These are phyloP conservation scores for Ectemnius continuus DNA, from an alignment of 2,888 invertebrate species.

Conservation along the genomic window DNA sequence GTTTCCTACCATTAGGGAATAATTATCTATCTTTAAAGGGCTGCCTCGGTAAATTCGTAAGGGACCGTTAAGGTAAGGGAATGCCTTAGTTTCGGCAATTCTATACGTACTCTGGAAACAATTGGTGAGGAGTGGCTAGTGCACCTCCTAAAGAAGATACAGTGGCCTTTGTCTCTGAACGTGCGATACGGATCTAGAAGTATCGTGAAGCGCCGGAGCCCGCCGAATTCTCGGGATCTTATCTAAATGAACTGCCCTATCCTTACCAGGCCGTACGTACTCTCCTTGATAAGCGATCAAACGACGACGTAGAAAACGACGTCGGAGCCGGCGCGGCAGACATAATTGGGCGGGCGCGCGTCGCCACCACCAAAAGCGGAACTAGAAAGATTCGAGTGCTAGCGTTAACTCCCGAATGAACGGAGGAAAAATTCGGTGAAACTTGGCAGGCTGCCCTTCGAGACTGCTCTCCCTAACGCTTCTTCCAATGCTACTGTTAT, in stretches of 20 bases:
- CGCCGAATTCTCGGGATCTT: conserved; percentile 56
- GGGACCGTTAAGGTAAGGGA: too few species aligned
- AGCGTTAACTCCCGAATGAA: conserved; percentile 14
- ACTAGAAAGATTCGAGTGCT: conserved; percentile 29
- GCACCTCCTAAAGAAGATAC: conserved; percentile 43
- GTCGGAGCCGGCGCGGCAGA: conserved; percentile 18
- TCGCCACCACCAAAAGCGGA: conserved; percentile 17
- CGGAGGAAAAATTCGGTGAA: conserved; percentile 7
- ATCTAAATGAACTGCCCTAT: conserved; percentile 70
- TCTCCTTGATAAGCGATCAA: conserved; percentile 47
- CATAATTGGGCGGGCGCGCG: conserved; percentile 47
- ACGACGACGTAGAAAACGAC: conserved; percentile 47
- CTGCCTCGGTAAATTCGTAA: too few species aligned
- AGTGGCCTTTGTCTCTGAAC: conserved; percentile 60
- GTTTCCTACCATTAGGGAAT: too few species aligned
- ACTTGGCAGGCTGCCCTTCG: conserved; percentile 39
- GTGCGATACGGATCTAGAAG: conserved; percentile 60
- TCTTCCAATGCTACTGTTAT: conserved; percentile 15
- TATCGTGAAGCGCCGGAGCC: conserved; percentile 47
- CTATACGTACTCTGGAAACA: conserved; percentile 12
- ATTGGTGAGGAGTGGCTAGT: conserved; percentile 21
- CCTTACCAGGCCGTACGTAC: conserved; percentile 45
- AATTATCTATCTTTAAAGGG: too few species aligned
- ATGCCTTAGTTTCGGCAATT: background rate
- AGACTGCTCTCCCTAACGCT: background rate